These are phyloP conservation scores for Pristionchus exspectatus DNA, from an alignment of 2,888 invertebrate species.

Conservation along the genomic window DNA sequence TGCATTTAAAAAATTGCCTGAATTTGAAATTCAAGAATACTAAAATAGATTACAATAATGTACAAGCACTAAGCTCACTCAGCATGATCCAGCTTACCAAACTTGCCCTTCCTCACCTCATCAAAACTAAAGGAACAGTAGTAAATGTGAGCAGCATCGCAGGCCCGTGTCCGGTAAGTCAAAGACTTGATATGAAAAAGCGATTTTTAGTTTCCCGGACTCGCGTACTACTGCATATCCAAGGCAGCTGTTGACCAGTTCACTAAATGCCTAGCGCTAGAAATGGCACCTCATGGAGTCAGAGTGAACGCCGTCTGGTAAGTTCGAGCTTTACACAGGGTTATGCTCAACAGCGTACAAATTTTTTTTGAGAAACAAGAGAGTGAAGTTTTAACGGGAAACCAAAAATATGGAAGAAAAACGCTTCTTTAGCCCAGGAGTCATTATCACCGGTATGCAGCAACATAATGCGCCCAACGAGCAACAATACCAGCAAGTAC, in stretches of 20 bases:
- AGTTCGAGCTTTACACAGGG: background rate
- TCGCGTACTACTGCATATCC: slow-evolving; percentile 91
- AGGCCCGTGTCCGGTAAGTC: slow-evolving; percentile 86
- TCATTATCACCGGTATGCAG: slow-evolving; percentile 91
- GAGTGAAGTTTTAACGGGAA: no score
- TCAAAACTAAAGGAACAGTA: slow-evolving; percentile 85
- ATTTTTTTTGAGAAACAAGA: background rate
- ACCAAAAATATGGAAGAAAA: no score
- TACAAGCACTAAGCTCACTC: background rate
- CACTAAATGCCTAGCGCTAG: slow-evolving; percentile 92
- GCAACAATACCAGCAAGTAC: slow-evolving; percentile 86
- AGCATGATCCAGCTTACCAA: slow-evolving; percentile 74
- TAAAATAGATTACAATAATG: no score
- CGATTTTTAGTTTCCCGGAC: slow-evolving; percentile 86
- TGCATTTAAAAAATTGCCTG: no score
- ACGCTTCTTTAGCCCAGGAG: slow-evolving; percentile 86
- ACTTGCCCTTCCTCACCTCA: slow-evolving; percentile 73
- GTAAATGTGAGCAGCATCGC: slow-evolving; percentile 96
- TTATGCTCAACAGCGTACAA: background rate
- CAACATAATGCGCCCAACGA: slow-evolving; percentile 90
- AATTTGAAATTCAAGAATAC: no score
- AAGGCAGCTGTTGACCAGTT: slow-evolving; percentile 96
- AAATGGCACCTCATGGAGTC: slow-evolving; percentile 83
- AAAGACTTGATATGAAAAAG: background rate
- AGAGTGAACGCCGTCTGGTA: slow-evolving; percentile 81